Evolutionary conservation across 1,140 invertebrate genomes (phyloP), one percentile per base, ranked within the genome.

Genomic region (Brachystomella parvula): DNA sequence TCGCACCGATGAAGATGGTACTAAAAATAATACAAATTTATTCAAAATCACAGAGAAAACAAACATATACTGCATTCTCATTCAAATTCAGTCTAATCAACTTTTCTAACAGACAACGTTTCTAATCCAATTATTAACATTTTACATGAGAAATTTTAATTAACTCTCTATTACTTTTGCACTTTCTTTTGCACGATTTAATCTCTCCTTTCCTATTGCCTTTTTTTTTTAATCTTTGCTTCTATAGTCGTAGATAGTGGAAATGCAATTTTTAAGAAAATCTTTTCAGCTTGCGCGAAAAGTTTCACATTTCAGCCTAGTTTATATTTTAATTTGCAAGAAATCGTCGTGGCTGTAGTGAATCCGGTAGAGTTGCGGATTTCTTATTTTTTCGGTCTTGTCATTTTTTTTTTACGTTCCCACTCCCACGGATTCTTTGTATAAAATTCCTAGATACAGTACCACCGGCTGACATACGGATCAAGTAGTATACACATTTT

Each of bases 1-100:
- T 74, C 87, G 87, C 82, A 97, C 94, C 69, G 90, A 94, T 78
- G 94, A 98, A 88, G 93, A 96, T 87, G 94, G 95, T 98, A 96
- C 87, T 92, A n/a, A n/a, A n/a, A n/a, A n/a, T n/a, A n/a, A n/a
- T n/a, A n/a, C 35, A 39, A 39, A 24, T 26, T 26, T 53, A 15
- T 6, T 6, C 15, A n/a, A n/a, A 24, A 3, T n/a, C 24, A n/a
- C 6, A 6, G 9, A 53, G 24, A 26, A 6, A 53, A 53, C 6
- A 15, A 12, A 15, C 9, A 53, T 15, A 21, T 21, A 53, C 24
- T 53, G 6, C 49, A 60, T 60, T 60, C 58, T 29, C 58, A 31
- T 60, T 60, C 58, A 33, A 29, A 29, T 28, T 9, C 35, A 9
- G 68, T 9, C 19, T 39, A 39, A 6, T 39, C 35, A 64, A 56